Conservation (phyloP, 2,797 vertebrate species). For the Hafferia zeledoni region DNA sequence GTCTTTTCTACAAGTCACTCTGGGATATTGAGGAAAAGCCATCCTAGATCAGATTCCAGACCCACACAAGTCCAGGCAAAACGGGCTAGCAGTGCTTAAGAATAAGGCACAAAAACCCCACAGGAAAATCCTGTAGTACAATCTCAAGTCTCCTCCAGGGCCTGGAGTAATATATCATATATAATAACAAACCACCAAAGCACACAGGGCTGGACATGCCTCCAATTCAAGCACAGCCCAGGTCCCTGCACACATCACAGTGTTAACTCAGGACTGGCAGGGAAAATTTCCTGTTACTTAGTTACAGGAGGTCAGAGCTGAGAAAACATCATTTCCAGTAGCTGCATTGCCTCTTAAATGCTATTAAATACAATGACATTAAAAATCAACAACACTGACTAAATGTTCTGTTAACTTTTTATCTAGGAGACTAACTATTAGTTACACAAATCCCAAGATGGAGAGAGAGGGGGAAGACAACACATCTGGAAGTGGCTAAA, state of each 20-base stretch:
- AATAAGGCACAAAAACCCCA: background rate
- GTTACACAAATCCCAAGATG: background rate
- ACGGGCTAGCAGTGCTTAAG: background rate
- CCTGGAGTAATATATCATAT: background rate
- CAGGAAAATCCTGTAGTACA: background rate
- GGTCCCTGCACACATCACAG: background rate
- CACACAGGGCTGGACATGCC: background rate
- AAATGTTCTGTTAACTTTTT: background rate
- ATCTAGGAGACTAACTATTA: background rate
- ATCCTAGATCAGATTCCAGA: background rate
- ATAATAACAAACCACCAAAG: background rate
- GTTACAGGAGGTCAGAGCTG: background rate
- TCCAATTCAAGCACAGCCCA: background rate
- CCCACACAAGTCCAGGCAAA: background rate
- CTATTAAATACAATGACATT: background rate
- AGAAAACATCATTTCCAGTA: background rate
- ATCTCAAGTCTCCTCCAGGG: background rate
- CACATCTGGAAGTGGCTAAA: background rate
- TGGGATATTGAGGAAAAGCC: background rate
- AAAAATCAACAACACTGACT: background rate
- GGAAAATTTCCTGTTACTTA: background rate
- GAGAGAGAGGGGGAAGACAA: no score
- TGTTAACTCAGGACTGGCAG: background rate
- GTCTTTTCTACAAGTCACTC: background rate
- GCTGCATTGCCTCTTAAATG: background rate